Percentiles rank a stretch among this genome's conserved stretches.
Evolutionary conservation across 2,888 invertebrate species (phyloP).

Genomic region (Itoplectis maculator): DNA sequence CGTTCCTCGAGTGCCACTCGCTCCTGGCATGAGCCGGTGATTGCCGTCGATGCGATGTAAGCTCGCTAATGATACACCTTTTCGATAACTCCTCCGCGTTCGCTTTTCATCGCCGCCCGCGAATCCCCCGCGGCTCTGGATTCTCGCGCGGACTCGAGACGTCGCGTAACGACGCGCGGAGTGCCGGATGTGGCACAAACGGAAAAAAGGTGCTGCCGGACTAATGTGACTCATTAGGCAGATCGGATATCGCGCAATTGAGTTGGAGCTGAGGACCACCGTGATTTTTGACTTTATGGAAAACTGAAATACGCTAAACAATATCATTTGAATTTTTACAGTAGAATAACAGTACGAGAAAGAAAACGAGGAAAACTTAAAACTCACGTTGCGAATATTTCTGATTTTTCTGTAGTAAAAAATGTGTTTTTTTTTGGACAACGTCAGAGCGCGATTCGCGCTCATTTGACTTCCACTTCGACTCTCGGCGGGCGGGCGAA

Average conservation of each 20-base stretch:
- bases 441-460: no score
- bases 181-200: not conserved
- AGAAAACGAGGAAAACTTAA: no score
- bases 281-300: not conserved
- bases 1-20: conserved; percentile 32
- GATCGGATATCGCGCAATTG: no score
- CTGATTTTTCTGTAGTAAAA: no score
- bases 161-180: not conserved
- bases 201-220: not conserved
- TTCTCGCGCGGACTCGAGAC: not conserved
- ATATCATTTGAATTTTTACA: no score
- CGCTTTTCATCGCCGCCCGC: conserved; percentile 7
- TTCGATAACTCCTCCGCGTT: conserved; percentile 41
- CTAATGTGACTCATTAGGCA: no score
- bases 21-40: conserved; percentile 23
- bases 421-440: no score
- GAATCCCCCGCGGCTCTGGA: not conserved
- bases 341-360: no score
- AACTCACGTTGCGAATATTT: no score
- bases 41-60: conserved; percentile 32
- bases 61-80: conserved; percentile 40
- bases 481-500: not conserved
- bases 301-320: not conserved
- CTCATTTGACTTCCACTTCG: no score
- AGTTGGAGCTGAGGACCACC: no score